Percentiles rank a stretch among this genome's conserved stretches.
These are phyloP conservation scores for Sebastolobus altivelis DNA, from an alignment of 2,797 vertebrate genomes.

Conservation along the genomic window DNA sequence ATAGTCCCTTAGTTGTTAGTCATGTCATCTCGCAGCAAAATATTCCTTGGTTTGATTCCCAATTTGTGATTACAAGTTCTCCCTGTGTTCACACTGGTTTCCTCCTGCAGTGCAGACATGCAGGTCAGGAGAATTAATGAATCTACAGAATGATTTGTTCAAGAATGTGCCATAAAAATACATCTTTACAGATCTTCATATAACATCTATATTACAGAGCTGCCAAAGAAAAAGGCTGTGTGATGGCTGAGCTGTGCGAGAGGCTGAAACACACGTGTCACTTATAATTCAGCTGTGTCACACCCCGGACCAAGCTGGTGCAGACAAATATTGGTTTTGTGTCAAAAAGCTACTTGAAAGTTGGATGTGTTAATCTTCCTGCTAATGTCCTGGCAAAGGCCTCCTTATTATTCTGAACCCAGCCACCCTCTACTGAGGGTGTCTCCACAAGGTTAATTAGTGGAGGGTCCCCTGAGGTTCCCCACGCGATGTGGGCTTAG, in stretches of 20 bases:
- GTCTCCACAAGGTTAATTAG: slow-evolving; percentile 90
- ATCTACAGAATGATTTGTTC: not conserved
- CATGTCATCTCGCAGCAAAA: slow-evolving; percentile 2
- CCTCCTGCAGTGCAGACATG: slow-evolving; percentile 22
- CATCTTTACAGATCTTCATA: slow-evolving; percentile 14
- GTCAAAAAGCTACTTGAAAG: slow-evolving; percentile 86
- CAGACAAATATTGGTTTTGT: slow-evolving; percentile 87
- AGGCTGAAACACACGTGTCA: slow-evolving; percentile 57
- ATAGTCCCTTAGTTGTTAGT: not conserved
- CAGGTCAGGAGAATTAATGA: slow-evolving; percentile 46
- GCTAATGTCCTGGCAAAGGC: slow-evolving; percentile 82
- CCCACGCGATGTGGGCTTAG: slow-evolving; percentile 80
- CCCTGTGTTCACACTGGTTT: slow-evolving; percentile 27
- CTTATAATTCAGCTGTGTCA: slow-evolving; percentile 74
- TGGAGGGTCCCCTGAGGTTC: slow-evolving; percentile 81
- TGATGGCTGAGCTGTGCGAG: slow-evolving; percentile 21
- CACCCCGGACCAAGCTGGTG: slow-evolving; percentile 53
- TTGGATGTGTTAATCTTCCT: slow-evolving; percentile 86
- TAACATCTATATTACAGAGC: slow-evolving; percentile 10
- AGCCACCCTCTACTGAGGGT: slow-evolving; percentile 79
- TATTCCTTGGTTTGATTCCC: slow-evolving; percentile 1
- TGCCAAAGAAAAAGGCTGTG: slow-evolving; percentile 21
- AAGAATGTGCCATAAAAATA: not conserved
- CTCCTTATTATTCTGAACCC: slow-evolving; percentile 85
- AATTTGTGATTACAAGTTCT: slow-evolving; percentile 19